Conservation (phyloP, 2,888 invertebrate genomes). For the Leptopilina syphax region DNA sequence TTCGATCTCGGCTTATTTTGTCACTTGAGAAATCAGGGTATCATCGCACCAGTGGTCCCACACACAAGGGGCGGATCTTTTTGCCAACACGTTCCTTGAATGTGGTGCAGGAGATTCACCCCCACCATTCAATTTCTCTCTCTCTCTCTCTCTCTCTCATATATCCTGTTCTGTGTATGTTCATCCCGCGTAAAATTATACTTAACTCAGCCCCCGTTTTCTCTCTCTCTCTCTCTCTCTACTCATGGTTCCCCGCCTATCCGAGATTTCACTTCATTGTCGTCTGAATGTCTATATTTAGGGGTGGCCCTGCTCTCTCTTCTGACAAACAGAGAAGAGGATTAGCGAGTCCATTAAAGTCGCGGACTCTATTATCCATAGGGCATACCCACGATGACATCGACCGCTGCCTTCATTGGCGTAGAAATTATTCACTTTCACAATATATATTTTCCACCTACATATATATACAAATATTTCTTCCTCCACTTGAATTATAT, state of each 20-base stretch:
- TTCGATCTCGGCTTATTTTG: slow-evolving; percentile 62
- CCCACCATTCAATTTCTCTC: slow-evolving; percentile 43
- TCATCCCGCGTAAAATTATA: slow-evolving; percentile 49
- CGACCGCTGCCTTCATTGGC: slow-evolving; percentile 72
- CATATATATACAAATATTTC: too few species aligned
- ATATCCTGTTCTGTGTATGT: slow-evolving; percentile 27
- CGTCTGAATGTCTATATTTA: slow-evolving; percentile 52
- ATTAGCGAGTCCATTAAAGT: slow-evolving; percentile 78
- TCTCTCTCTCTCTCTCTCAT: slow-evolving; percentile 49
- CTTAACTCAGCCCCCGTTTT: slow-evolving; percentile 18
- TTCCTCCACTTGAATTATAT: too few species aligned
- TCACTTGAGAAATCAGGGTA: slow-evolving; percentile 75
- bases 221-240: slow-evolving; percentile 49
- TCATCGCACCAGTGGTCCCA: slow-evolving; percentile 73
- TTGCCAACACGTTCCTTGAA: slow-evolving; percentile 49
- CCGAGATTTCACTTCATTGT: slow-evolving; percentile 46
- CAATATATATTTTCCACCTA: too few species aligned
- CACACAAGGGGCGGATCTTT: slow-evolving; percentile 69
- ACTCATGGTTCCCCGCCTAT: slow-evolving; percentile 55
- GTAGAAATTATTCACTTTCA: slow-evolving; percentile 55
- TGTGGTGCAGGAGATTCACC: slow-evolving; percentile 49
- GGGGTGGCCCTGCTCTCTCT: slow-evolving; percentile 56
- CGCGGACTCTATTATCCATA: slow-evolving; percentile 77
- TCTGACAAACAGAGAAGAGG: slow-evolving; percentile 75
- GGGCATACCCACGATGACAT: slow-evolving; percentile 74